Evolutionary conservation across 2,888 invertebrate genomes (phyloP), one percentile per base, ranked within the genome.

Genomic region (Epinotia demarniana): DNA sequence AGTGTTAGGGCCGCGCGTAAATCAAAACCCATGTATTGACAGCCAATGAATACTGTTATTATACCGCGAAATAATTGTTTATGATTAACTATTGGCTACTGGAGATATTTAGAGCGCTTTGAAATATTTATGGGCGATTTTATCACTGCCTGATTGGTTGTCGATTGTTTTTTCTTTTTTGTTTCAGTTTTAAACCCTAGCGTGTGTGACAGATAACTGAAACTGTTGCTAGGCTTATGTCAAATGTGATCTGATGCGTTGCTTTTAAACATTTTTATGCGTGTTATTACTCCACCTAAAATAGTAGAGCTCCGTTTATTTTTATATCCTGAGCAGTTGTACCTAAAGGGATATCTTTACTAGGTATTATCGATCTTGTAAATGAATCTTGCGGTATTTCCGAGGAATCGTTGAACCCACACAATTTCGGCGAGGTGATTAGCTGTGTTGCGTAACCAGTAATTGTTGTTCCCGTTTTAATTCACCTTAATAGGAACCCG

Each of bases 11-110:
- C 80, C 77, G 81, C 82, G 82, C 89, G 90, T 92, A 92, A 92
- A 92, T 92, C 91, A 92, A 90, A 89, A 62, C 81, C 82, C 81
- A 82, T 89, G 90, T 92, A 92, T 93, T 93, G 93, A 93, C 93
- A 93, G 89, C 87, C 84, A 82, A 87, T 91, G 90, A 92, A 92
- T 90, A 86, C 86, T 80, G 83, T 86, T 85, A 88, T 89, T 90
- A 89, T 84, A 83, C 81, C 81, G 82, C 69, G 81, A 81, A 86
- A 88, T 87, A 86, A 86, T 87, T 85, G 82, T 83, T 79, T 86
- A 86, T 84, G 73, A 79, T 75, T 19, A 61, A 67, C 67, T 72
- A 72, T 76, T 76, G 63, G 79, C 80, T 82, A 81, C 81, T 79
- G 81, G 79, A 79, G 71, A 53, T 61, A 64, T 23, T 27, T 61